phyloP scores from a whole-genome alignment of 2,113 vertebrate genomes.

The Tamias sibiricus region DNA sequence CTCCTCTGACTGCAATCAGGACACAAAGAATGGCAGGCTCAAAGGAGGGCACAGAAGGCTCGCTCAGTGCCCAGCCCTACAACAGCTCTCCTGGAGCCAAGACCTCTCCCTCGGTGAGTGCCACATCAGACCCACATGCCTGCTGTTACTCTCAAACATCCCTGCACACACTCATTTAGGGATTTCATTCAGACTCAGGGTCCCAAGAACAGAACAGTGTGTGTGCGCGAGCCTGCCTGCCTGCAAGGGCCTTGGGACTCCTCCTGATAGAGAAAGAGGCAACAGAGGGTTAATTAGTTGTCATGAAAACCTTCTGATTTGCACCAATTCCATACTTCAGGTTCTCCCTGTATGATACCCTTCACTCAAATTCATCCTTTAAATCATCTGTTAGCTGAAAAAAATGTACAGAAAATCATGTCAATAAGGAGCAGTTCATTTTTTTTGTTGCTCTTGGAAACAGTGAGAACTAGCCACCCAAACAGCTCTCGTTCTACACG shows the following conservation, averaged over 20 bases:
- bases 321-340: background rate
- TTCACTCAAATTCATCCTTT: background rate
- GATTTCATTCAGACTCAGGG: background rate
- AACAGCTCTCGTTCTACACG: no score
- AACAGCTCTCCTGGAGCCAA: background rate
- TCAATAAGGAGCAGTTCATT: background rate
- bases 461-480: background rate
- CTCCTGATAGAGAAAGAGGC: background rate
- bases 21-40: fast-evolving
- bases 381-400: background rate
- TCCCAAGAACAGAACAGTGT: background rate
- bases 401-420: background rate
- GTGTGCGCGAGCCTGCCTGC: background rate
- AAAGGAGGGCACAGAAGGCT: background rate
- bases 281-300: background rate
- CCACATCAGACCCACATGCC: fast-evolving
- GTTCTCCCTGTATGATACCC: background rate
- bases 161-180: no score
- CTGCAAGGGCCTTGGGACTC: background rate
- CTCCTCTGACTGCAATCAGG: fast-evolving
- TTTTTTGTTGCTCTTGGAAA: background rate
- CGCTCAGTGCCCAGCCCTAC: no score
- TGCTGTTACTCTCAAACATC: background rate
- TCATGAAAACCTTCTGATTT: background rate
- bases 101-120: fast-evolving